Base-by-base conservation (phyloP, 1,140 invertebrate species). In the Ectropis grisescens region DNA sequence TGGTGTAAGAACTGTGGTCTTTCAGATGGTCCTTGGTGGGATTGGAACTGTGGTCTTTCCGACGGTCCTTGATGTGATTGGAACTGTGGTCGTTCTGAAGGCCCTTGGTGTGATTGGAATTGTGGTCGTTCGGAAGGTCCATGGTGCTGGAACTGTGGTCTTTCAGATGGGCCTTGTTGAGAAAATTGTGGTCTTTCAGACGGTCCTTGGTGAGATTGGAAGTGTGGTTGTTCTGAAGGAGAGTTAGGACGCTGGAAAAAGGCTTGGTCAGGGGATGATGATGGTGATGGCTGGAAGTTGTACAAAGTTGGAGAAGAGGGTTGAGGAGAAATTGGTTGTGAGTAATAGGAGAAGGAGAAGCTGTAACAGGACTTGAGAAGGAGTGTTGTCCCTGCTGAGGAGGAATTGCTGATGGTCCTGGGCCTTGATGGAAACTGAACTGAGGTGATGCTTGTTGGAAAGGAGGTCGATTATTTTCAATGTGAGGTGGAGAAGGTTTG, bases 401-500 rank as follows among this genome's bases (percentile, higher is more conserved):
- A 25, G 57, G 43, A 40, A 52, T 31, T 47, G 42, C 55, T 11
- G 74, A 45, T 23, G 61, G 64, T 47, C 67, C 62, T 40, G 62
- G 13, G 33, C 61, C 72, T 58, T 68, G 71, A 44, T 72, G 82
- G 39, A 68, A 82, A 58, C 65, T 79, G 35, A 70, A 79, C 24
- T 82, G 83, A 33, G 75, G 74, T 26, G 53, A 47, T 39, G 59
- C 60, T 41, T 70, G 69, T 19, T 76, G 65, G 48, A 82, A 79
- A 13, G 61, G 65, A 13, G 68, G 69, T 35, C 74, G 59, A 28
- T 78, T 83, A 6, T 79, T 65, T 32, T 59, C 84, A 45, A 58
- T 56, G 36, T 59, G 83, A 44, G 57, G 83, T 26, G 79, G 83
- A 43, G 47, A 84, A 68, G 74, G 83, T 74, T 66, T 84, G 50